Evolutionary conservation across 1,140 invertebrate genomes (phyloP).

Genomic region (Hydropsyche tenuis): DNA sequence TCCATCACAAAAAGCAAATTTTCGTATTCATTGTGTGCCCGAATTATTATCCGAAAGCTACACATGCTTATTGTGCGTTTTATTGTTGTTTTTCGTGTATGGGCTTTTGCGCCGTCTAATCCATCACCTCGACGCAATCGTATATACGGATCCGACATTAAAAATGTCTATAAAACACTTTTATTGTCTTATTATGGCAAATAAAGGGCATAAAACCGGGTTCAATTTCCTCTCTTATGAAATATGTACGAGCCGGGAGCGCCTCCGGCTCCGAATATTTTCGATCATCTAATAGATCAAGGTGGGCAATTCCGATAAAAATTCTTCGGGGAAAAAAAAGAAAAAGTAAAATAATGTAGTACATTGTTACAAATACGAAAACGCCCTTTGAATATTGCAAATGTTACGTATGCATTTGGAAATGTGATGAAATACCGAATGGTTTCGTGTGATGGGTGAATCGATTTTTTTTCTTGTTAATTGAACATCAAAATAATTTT

Average conservation of each 20-base stretch:
- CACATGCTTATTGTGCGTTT: no score
- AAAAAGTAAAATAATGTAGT: background rate
- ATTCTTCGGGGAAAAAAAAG: background rate
- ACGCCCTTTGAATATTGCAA: background rate
- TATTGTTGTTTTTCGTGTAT: background rate
- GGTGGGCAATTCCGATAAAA: constrained; percentile 4
- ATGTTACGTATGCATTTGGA: background rate
- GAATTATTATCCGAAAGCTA: no score
- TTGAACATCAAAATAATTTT: no score
- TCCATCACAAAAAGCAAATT: no score
- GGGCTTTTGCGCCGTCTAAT: constrained; percentile 12
- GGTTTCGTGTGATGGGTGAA: no score
- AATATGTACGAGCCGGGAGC: constrained; percentile 22
- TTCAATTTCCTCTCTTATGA: constrained; percentile 24
- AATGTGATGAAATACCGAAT: no score
- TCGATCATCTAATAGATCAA: constrained; percentile 22
- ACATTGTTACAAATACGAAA: background rate
- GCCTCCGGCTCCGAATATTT: constrained; percentile 15
- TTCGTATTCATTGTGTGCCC: no score
- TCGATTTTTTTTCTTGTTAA: no score
- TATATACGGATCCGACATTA: constrained; percentile 12
- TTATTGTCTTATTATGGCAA: constrained; percentile 23
- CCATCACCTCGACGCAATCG: constrained; percentile 22
- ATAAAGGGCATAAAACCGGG: constrained; percentile 27
- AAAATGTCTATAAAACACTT: constrained; percentile 26